Base-by-base conservation (phyloP, 2,888 invertebrate species). In the Dendrolimus pini region DNA sequence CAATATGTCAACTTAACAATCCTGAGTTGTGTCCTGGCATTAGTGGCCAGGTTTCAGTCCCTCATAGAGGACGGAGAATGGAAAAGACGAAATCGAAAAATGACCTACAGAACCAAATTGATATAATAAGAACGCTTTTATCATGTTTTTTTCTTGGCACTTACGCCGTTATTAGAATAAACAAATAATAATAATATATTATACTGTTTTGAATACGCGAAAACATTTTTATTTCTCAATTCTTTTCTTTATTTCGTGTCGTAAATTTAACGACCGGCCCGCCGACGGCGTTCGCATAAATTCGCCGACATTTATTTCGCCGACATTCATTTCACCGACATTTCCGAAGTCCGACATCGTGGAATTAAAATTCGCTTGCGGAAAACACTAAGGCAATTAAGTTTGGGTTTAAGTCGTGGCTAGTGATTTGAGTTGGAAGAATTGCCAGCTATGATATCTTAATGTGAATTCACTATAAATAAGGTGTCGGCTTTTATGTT, bases 221-320 rank as follows among this genome's bases (percentile, higher is more conserved):
- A 74, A 78, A 80, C 78, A 80, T 72, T 82, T 81, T 82, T 80
- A 81, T 82, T 81, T 79, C 78, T 80, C 77, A 78, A 80, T 81
- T 76, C 74, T 68, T 63, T 72, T 77, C 76, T 76, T 77, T 75
- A 71, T 74, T 75, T 72, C 67, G 65, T 66, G 71, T 69, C 61
- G 70, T 47, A 80, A 81, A 82, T 73, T 78, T 80, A 72, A 80
- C 67, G 68, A 68, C 65, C 66, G 69, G 67, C 75, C 72, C 79
- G 69, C 68, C 70, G 75, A 75, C 76, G 78, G 78, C 70, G 72
- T 73, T 64, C 71, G 74, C 75, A 80, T 78, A 80, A 80, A 80
- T 77, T 71, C 65, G 67, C 67, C 65, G 62, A 70, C 74, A 81
- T 80, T 79, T 47, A 47, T 47, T 47, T 47, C 47, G 12, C 12